These are phyloP conservation scores for Colius striatus DNA, from an alignment of 2,113 vertebrate genomes.

Conservation along the genomic window DNA sequence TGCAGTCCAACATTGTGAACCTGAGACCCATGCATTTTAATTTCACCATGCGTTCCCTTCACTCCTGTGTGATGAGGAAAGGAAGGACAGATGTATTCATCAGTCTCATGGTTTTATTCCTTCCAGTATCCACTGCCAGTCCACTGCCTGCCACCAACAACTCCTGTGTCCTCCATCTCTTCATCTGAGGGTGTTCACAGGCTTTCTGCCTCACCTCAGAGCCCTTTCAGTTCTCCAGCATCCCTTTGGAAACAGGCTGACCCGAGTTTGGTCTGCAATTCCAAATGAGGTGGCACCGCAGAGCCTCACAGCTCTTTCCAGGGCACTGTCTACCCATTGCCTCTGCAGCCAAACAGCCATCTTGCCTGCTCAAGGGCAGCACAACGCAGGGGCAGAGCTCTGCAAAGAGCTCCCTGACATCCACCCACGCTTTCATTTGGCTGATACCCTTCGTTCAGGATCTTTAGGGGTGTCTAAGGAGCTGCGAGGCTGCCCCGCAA, in stretches of 20 bases:
- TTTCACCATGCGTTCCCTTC: neutral
- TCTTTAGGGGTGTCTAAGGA: neutral
- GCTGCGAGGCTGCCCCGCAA: neutral
- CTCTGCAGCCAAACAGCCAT: neutral
- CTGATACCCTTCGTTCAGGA: neutral
- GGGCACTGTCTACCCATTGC: neutral
- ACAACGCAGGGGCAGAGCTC: neutral
- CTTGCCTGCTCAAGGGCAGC: neutral
- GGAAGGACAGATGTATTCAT: neutral
- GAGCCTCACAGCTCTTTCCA: neutral
- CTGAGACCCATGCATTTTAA: neutral
- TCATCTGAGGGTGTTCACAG: neutral
- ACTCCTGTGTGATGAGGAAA: neutral
- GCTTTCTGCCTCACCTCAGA: neutral
- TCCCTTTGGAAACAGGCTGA: neutral
- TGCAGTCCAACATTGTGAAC: neutral
- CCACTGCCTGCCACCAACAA: neutral
- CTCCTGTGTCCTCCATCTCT: neutral
- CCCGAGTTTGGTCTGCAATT: accelerated
- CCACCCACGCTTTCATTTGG: neutral
- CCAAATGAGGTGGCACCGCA: neutral
- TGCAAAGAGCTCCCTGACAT: neutral
- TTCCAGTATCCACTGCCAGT: neutral
- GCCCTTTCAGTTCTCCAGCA: neutral
- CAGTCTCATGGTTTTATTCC: neutral